Evolutionary conservation across 2,797 vertebrate species (phyloP), one percentile per base, ranked within the genome.

Genomic region (Notolepis coatsorum): DNA sequence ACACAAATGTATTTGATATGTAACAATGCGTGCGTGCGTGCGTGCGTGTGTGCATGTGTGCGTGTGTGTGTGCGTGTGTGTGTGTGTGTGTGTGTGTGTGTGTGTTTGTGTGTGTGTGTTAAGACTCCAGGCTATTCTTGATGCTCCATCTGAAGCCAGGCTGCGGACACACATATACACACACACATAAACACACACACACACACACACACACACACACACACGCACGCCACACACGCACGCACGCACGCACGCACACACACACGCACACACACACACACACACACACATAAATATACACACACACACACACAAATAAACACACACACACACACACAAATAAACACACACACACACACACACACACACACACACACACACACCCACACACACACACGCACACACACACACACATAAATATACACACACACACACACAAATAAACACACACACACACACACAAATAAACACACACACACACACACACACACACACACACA

Each of bases 141-240:
- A 58, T 41, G 45, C 56, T 68, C 77, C 80, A 77, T 79, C 78
- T 84, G 75, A 55, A 56, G 37, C 64, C 39, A 66, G 65, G 53
- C 70, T 65, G 15, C 64, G 60, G 53, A 74, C 25, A 10, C 10
- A 18, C 25, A n/a, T n/a, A 3, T 17, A 39, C 42, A 43, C 13
- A 20, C 13, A 1, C 7, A 6, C 6, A 4, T 43, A 25, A 42
- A 46, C 45, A 47, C 37, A 74, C 41, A 66, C 52, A 53, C 28
- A 53, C 38, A 37, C 18, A 74, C 59, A 25, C 47, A 46, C 45
- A 47, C 37, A 74, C 41, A 66, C 52, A 53, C 28, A 53, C 38
- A 37, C 18, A 74, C 48, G 24, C 72, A 61, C 52, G 17, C n/a
- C 30, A 5, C 20, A 45, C 24, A 20, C 33, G 2, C 17, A 43